Evolutionary conservation across 2,797 vertebrate species (phyloP).

Genomic region (Macropus fuliginosus): DNA sequence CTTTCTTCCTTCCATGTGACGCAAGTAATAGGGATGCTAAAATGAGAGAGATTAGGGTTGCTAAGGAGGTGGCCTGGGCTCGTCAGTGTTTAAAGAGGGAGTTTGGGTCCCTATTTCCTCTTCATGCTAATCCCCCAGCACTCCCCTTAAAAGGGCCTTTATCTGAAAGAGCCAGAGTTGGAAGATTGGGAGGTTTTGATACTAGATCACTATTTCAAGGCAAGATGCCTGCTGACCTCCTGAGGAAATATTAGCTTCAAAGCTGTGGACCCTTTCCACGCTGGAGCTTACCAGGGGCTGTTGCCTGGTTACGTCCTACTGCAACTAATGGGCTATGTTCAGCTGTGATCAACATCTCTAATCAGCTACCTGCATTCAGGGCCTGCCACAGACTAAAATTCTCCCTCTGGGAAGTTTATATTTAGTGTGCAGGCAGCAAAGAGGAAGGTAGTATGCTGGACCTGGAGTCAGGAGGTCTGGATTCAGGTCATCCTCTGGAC

Average conservation of each 20-base stretch:
- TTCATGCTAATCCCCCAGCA: background rate
- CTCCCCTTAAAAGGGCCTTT: background rate
- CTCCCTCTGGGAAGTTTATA: background rate
- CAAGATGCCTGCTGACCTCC: background rate
- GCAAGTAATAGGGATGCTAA: slow-evolving; percentile 73
- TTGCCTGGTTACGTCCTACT: background rate
- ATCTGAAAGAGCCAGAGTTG: slow-evolving; percentile 34
- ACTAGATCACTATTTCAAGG: slow-evolving; percentile 41
- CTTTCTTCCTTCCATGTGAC: slow-evolving; percentile 76
- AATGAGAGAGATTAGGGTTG: slow-evolving; percentile 72
- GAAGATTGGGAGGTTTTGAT: slow-evolving; percentile 9
- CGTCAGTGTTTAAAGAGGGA: slow-evolving; percentile 33
- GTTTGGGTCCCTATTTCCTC: slow-evolving; percentile 56
- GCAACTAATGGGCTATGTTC: background rate
- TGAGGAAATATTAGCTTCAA: background rate
- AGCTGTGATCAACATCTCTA: background rate
- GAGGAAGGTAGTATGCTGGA: background rate
- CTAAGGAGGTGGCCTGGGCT: slow-evolving; percentile 31
- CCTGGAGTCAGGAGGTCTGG: background rate
- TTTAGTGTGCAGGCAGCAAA: background rate
- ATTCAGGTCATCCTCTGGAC: background rate
- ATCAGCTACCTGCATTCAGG: background rate
- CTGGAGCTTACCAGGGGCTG: background rate
- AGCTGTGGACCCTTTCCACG: slow-evolving; percentile 35
- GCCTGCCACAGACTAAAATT: background rate